These are phyloP conservation scores for Psilopogon haemacephalus DNA, from an alignment of 2,113 vertebrate genomes.

Conservation along the genomic window DNA sequence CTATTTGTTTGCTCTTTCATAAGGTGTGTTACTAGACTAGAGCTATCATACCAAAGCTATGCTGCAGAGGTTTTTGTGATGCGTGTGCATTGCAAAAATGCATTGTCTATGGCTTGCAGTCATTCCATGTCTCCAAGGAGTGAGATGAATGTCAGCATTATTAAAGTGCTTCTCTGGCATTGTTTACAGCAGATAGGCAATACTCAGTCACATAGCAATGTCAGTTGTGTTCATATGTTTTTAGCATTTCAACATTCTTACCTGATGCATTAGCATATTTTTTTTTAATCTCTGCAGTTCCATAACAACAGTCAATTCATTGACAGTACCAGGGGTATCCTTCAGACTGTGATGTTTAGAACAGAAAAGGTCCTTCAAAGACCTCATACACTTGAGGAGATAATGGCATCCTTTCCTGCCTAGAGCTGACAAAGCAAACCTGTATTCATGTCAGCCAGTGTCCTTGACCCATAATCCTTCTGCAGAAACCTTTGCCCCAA, in stretches of 20 bases:
- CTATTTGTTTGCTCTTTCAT: background rate
- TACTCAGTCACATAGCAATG: background rate
- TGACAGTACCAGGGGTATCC: background rate
- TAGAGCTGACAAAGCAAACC: background rate
- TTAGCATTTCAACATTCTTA: background rate
- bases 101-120: background rate
- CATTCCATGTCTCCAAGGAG: background rate
- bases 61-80: background rate
- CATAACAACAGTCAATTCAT: background rate
- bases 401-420: background rate
- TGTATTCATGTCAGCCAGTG: background rate
- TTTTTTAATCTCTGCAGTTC: background rate
- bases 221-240: background rate
- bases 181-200: background rate
- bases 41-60: background rate
- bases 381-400: accelerated
- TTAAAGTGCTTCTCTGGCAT: background rate
- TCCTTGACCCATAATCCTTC: background rate
- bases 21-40: background rate
- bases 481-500: background rate
- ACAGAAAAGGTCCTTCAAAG: background rate
- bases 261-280: accelerated
- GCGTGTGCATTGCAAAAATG: accelerated
- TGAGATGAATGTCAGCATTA: background rate
- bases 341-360: background rate